A percentile compares a stretch with the other conserved stretches of the same genome.
phyloP scores from a whole-genome alignment of 2,888 invertebrate species.

The Dicycla oo region DNA sequence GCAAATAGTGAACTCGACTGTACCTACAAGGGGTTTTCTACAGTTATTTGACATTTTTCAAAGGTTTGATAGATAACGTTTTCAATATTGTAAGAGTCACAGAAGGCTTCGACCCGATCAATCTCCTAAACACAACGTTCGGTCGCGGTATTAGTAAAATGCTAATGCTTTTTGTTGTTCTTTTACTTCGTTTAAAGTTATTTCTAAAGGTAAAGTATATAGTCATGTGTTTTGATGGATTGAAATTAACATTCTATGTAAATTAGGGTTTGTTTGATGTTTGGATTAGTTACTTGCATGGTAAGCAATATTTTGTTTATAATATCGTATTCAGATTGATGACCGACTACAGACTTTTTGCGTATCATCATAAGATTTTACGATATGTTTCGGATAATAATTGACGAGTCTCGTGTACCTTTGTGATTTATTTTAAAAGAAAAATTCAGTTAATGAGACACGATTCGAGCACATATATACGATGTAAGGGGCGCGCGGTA shows the following conservation, averaged over 20 bases:
- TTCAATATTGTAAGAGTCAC: conserved; percentile 31
- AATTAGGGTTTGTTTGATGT: conserved; percentile 16
- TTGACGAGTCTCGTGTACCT: not conserved
- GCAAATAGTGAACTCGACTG: no score
- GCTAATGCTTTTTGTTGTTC: conserved; percentile 19
- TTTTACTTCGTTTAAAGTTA: conserved; percentile 9
- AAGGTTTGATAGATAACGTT: conserved; percentile 35
- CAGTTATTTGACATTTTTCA: conserved; percentile 5
- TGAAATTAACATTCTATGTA: conserved; percentile 21
- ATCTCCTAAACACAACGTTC: conserved; percentile 26
- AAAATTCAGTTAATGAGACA: not conserved
- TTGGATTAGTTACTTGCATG: conserved; percentile 9
- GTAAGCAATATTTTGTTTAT: conserved; percentile 11
- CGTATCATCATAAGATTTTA: conserved; percentile 1
- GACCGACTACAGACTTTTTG: not conserved
- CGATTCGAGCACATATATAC: not conserved
- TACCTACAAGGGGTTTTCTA: not conserved
- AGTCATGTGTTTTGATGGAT: conserved; percentile 31
- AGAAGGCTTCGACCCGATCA: conserved; percentile 14
- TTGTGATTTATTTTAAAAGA: not conserved
- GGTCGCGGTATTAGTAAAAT: conserved; percentile 13
- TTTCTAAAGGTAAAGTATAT: conserved; percentile 30
- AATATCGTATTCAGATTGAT: not conserved
- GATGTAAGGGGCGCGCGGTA: not conserved
- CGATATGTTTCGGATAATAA: not conserved